Evolutionary conservation across 37 sponge, comb jelly and placozoan species (phyloP).

Genomic region (Ianthella basta): DNA sequence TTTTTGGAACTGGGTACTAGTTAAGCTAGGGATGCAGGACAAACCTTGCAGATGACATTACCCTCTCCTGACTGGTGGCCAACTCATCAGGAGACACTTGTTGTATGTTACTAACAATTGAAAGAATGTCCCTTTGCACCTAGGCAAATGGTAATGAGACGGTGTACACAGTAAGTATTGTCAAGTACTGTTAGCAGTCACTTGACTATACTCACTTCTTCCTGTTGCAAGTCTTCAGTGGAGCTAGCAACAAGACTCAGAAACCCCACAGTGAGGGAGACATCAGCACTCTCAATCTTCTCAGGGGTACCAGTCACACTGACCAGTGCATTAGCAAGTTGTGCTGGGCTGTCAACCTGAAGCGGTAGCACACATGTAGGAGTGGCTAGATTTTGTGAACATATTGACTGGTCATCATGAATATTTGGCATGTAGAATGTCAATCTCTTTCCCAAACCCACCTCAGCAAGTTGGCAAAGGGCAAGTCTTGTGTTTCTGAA

Average conservation of each 20-base stretch:
- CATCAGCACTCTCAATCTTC: conserved; percentile 1
- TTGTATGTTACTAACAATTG: conserved; percentile 40
- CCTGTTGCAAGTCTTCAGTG: conserved; percentile 1
- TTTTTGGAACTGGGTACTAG: too few species aligned
- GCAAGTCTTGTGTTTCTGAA: conserved; percentile 20
- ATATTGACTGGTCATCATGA: too few species aligned
- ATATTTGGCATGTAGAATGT: too few species aligned
- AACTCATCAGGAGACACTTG: conserved; percentile 24
- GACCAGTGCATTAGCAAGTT: not conserved
- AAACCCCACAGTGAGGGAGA: not conserved
- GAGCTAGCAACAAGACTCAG: not conserved
- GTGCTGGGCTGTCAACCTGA: not conserved
- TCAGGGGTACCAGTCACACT: not conserved
- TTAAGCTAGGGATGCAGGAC: not conserved
- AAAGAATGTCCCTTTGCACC: conserved; percentile 1
- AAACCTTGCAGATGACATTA: conserved; percentile 43
- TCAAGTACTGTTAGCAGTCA: too few species aligned
- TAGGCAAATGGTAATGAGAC: too few species aligned
- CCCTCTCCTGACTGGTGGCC: conserved; percentile 23
- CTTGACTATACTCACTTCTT: conserved; percentile 29
- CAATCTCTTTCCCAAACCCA: not conserved
- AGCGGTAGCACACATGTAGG: not conserved
- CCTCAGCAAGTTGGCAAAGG: conserved; percentile 47
- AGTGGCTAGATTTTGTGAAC: too few species aligned
- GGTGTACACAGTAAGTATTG: too few species aligned